phyloP scores from a whole-genome alignment of 2,113 vertebrate genomes.

The Ageneiosus marmoratus region DNA sequence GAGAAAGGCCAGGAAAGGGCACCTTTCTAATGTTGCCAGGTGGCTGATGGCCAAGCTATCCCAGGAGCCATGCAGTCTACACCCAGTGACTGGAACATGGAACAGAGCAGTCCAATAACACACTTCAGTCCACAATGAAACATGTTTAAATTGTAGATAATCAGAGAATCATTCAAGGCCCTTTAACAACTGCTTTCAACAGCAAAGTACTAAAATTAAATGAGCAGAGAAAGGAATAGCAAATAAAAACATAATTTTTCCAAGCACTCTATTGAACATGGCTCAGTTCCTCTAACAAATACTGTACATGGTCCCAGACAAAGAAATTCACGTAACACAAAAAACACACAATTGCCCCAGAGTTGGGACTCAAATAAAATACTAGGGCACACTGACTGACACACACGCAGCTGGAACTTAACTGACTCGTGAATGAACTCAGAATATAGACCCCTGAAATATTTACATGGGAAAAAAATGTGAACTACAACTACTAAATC shows the following conservation, averaged over 20 bases:
- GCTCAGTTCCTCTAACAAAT: slow-evolving; percentile 25
- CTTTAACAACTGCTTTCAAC: slow-evolving; percentile 35
- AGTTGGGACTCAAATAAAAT: slow-evolving; percentile 8
- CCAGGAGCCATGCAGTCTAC: slow-evolving; percentile 78
- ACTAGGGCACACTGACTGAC: not conserved
- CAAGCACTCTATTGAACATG: slow-evolving; percentile 19
- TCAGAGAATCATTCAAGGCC: slow-evolving; percentile 26
- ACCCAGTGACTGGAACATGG: slow-evolving; percentile 75
- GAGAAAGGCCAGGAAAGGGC: slow-evolving; percentile 74
- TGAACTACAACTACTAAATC: not conserved
- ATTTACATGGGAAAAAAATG: not conserved
- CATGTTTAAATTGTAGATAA: slow-evolving; percentile 37
- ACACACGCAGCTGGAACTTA: not conserved
- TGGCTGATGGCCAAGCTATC: slow-evolving; percentile 71
- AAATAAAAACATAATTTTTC: slow-evolving; percentile 33
- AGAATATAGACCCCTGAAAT: not conserved
- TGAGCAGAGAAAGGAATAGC: slow-evolving; percentile 24
- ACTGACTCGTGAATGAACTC: slow-evolving; percentile 13
- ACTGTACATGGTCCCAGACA: slow-evolving; percentile 26
- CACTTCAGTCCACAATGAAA: slow-evolving; percentile 50
- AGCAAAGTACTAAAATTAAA: slow-evolving; percentile 23
- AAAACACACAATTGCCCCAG: slow-evolving; percentile 3
- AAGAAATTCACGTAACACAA: slow-evolving; percentile 9
- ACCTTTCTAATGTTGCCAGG: slow-evolving; percentile 81
- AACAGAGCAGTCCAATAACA: slow-evolving; percentile 63